A percentile compares a stretch with the other conserved stretches of the same genome.
phyloP scores from a whole-genome alignment of 2,113 vertebrate genomes.

The Psophia crepitans region DNA sequence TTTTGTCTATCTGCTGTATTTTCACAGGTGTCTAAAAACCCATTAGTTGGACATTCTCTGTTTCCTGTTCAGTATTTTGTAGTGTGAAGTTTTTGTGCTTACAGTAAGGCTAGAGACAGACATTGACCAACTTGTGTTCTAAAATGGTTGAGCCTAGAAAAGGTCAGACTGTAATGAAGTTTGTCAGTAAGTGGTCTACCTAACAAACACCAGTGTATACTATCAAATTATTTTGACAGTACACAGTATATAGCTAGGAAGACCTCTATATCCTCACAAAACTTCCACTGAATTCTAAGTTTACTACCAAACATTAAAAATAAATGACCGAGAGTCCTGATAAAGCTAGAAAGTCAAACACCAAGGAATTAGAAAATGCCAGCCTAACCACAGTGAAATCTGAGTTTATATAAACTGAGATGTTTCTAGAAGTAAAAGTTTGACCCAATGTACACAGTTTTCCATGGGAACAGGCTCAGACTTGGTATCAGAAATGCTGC shows the following conservation, averaged over 20 bases:
- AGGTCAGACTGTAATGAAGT: neutral
- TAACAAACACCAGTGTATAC: neutral
- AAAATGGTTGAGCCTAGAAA: neutral
- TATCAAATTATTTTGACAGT: neutral
- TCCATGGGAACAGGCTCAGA: neutral
- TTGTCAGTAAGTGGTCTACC: neutral
- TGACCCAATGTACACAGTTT: neutral
- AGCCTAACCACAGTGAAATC: neutral
- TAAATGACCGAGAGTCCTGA: neutral
- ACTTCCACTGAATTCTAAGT: neutral
- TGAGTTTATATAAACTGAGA: accelerated
- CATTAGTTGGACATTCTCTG: neutral
- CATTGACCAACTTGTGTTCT: neutral
- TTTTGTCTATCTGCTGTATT: neutral
- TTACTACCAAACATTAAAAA: neutral
- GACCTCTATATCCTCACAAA: neutral
- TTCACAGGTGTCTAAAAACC: neutral
- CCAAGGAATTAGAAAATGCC: neutral
- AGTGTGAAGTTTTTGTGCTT: neutral
- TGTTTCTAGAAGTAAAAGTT: neutral
- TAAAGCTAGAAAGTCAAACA: neutral
- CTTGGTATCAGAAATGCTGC: neutral
- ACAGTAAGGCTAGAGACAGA: neutral
- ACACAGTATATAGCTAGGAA: neutral
- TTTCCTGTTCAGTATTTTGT: neutral